Evolutionary conservation across 2,888 invertebrate genomes (phyloP).

Genomic region (Rhimphoctona megacephalus): DNA sequence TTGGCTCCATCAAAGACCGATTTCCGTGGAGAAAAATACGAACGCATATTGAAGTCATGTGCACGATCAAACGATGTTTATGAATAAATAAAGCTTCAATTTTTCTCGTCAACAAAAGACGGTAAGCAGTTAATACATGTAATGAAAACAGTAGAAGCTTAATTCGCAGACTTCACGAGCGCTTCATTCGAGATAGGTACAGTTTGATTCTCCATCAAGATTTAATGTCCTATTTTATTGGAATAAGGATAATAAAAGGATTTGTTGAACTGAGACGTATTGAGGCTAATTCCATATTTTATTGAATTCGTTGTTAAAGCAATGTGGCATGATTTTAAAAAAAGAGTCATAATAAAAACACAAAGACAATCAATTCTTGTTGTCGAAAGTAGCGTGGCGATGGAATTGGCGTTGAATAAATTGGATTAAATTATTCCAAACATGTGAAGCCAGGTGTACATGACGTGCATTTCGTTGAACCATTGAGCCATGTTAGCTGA

Average conservation of each 20-base stretch:
- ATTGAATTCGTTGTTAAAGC: background rate
- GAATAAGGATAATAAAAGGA: background rate
- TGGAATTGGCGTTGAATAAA: slow-evolving; percentile 40
- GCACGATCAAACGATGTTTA: background rate
- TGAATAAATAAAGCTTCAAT: background rate
- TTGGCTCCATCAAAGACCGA: background rate
- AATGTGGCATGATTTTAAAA: background rate
- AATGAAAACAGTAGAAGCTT: background rate
- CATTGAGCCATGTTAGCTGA: slow-evolving; percentile 48
- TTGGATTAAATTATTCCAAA: slow-evolving; percentile 45
- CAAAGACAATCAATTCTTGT: background rate
- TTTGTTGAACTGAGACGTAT: background rate
- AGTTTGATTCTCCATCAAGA: background rate
- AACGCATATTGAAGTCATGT: background rate
- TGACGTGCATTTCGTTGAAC: slow-evolving; percentile 59
- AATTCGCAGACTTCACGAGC: background rate
- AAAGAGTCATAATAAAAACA: background rate
- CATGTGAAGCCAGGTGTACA: slow-evolving; percentile 66
- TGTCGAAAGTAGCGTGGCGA: background rate
- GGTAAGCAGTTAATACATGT: background rate
- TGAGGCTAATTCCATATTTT: background rate
- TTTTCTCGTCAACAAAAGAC: background rate
- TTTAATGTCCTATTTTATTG: background rate
- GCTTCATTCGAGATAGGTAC: background rate
- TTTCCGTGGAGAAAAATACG: background rate